Evolutionary conservation across 2,113 vertebrate genomes (phyloP).

Genomic region (Hyla sarda): DNA sequence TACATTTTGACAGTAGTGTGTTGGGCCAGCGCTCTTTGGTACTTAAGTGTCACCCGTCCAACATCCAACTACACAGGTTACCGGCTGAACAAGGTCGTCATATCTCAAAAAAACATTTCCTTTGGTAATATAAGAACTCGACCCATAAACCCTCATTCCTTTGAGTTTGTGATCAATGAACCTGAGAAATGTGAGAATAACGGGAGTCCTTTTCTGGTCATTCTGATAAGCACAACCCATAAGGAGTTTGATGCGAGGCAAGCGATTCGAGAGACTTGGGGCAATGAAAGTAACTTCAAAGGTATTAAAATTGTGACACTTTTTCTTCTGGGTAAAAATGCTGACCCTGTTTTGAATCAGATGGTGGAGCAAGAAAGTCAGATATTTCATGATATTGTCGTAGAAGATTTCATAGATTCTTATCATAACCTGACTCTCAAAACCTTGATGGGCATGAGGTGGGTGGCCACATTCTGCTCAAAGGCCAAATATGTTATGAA

Average conservation of each 20-base stretch:
- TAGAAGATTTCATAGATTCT: slow-evolving; percentile 96
- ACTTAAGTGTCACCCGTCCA: slow-evolving; percentile 90
- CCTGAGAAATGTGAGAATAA: slow-evolving; percentile 90
- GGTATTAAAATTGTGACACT: slow-evolving; percentile 90
- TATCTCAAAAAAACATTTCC: slow-evolving; percentile 84
- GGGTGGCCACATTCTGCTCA: slow-evolving; percentile 95
- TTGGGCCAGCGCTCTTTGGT: slow-evolving; percentile 98
- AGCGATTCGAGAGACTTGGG: slow-evolving; percentile 97
- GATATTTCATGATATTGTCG: slow-evolving; percentile 97
- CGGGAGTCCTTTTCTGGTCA: slow-evolving; percentile 88
- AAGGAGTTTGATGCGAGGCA: slow-evolving; percentile 97
- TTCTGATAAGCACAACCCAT: slow-evolving; percentile 97
- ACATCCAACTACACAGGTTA: slow-evolving; percentile 87
- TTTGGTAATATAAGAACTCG: slow-evolving; percentile 96
- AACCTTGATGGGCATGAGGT: slow-evolving; percentile 97
- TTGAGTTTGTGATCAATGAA: slow-evolving; percentile 94
- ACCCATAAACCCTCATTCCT: slow-evolving; percentile 92
- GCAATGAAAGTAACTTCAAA: slow-evolving; percentile 91
- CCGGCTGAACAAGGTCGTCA: slow-evolving; percentile 80
- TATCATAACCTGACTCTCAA: slow-evolving; percentile 98
- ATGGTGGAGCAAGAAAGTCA: slow-evolving; percentile 99
- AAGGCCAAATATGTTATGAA: slow-evolving; percentile 98
- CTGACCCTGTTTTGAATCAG: slow-evolving; percentile 89
- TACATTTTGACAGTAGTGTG: slow-evolving; percentile 96
- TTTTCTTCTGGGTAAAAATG: slow-evolving; percentile 93